phyloP scores from a whole-genome alignment of 2,888 invertebrate genomes.

The Trachelus stipa region DNA sequence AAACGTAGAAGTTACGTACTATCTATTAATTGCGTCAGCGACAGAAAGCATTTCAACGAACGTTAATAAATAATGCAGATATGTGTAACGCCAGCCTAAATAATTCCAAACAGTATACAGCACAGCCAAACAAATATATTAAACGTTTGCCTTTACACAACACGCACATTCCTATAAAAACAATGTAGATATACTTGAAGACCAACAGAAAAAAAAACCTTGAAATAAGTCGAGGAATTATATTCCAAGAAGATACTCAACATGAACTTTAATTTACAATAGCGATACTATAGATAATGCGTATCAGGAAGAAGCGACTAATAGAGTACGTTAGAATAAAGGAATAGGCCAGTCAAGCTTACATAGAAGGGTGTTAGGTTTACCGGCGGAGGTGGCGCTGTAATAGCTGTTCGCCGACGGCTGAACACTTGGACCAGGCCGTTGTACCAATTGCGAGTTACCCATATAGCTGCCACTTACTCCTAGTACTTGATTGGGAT shows the following conservation, averaged over 20 bases:
- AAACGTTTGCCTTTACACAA: not conserved
- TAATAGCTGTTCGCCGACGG: constrained; percentile 64
- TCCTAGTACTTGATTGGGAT: constrained; percentile 69
- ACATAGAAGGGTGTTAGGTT: constrained; percentile 44
- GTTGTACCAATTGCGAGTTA: constrained; percentile 74
- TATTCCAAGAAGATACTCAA: not conserved
- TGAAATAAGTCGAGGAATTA: not conserved
- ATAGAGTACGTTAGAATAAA: constrained; percentile 26
- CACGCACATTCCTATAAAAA: not conserved
- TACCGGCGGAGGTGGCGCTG: constrained; percentile 63
- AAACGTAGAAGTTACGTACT: not conserved
- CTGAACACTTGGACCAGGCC: constrained; percentile 69
- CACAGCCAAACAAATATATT: not conserved
- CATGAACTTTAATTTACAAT: not conserved
- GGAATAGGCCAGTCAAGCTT: constrained; percentile 44
- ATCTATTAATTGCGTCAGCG: not conserved
- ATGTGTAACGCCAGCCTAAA: not conserved
- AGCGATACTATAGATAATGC: not conserved
- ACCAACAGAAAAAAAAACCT: not conserved
- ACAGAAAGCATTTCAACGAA: not conserved
- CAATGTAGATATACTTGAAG: not conserved
- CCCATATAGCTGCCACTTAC: constrained; percentile 72
- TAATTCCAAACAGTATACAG: not conserved
- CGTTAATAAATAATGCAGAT: not conserved
- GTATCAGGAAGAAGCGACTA: constrained; percentile 15